Evolutionary conservation across 2,888 invertebrate genomes (phyloP), one percentile per base, ranked within the genome.

Genomic region (Imbricaverruca yamaguchii): DNA sequence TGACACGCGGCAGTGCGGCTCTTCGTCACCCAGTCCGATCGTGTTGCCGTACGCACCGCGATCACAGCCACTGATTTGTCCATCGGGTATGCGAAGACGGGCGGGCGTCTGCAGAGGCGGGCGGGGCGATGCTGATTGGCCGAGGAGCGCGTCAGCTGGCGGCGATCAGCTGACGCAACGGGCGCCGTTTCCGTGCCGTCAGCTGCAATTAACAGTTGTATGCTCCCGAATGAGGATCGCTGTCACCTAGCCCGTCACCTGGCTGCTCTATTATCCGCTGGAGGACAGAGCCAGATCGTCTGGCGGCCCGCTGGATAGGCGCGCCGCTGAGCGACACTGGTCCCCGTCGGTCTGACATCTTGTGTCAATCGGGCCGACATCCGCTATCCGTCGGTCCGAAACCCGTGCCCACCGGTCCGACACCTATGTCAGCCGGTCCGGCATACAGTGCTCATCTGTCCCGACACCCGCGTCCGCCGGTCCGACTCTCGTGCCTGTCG

Each of bases 31-130:
- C 39, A 39, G 39, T 39, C 4, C 39, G 39, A 39, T 39, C 39
- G 39, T 39, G 4, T 39, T 39, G 39, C 39, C 39, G 39, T 39
- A 39, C 39, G 39, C 39, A 39, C 39, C 59, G 59, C 59, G 59
- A 11, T 59, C 59, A 7, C 59, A 59, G 59, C 59, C 59, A 15
- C 15, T 59, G 39, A 69, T 39, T 69, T 69, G 23, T 39, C 39
- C 39, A 69, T 69, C 69, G 23, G 69, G 12, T 69, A 69, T 69
- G 69, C 69, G 69, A 69, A 15, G 8, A 69, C 15, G 69, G 69
- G 39, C 39, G 23, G 23, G 39, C 13, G 69, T 23, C 39, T 15
- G 23, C 13, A 13, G 12, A 12, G 39, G 61, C 13, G 25, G 69
- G 11, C 18, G 39, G 39, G 25, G 11, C 25, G 69, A 69, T 69